Evolutionary conservation across 2,888 invertebrate genomes (phyloP).

Genomic region (Rhagonycha fulva): DNA sequence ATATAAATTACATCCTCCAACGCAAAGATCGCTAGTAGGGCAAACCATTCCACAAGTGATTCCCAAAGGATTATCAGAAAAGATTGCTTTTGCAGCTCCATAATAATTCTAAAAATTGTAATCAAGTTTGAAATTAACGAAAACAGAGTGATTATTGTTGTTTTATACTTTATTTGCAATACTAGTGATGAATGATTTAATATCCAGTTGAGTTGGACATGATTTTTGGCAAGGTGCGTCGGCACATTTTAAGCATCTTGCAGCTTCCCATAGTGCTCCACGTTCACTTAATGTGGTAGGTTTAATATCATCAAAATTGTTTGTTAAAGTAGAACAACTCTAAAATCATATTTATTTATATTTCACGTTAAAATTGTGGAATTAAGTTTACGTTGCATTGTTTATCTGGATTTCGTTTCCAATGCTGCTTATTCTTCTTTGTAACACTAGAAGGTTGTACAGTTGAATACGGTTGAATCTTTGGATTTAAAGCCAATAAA

Average conservation of each 20-base stretch:
- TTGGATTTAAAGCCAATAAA: conserved; percentile 84
- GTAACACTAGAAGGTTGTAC: conserved; percentile 84
- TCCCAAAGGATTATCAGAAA: conserved; percentile 96
- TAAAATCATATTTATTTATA: conserved; percentile 47
- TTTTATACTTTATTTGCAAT: conserved; percentile 85
- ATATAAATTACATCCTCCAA: conserved; percentile 95
- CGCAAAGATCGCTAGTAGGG: conserved; percentile 97
- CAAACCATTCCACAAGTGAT: conserved; percentile 98
- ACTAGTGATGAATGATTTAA: conserved; percentile 95
- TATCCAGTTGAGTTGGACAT: conserved; percentile 96
- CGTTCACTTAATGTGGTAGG: conserved; percentile 96
- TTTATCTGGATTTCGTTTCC: conserved; percentile 92
- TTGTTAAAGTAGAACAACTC: conserved; percentile 72
- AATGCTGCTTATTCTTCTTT: conserved; percentile 86
- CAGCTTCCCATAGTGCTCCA: conserved; percentile 88
- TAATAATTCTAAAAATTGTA: conserved; percentile 82
- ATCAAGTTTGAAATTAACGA: not conserved
- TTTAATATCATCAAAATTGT: conserved; percentile 96
- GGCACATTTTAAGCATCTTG: conserved; percentile 87
- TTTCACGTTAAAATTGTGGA: not conserved
- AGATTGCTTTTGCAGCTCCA: conserved; percentile 93
- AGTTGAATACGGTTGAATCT: conserved; percentile 73
- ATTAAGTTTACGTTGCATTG: conserved; percentile 74
- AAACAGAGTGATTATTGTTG: not conserved
- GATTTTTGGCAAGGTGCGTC: conserved; percentile 99